These are phyloP conservation scores for Phengaris alcon DNA, from an alignment of 2,888 invertebrate species.

Conservation along the genomic window DNA sequence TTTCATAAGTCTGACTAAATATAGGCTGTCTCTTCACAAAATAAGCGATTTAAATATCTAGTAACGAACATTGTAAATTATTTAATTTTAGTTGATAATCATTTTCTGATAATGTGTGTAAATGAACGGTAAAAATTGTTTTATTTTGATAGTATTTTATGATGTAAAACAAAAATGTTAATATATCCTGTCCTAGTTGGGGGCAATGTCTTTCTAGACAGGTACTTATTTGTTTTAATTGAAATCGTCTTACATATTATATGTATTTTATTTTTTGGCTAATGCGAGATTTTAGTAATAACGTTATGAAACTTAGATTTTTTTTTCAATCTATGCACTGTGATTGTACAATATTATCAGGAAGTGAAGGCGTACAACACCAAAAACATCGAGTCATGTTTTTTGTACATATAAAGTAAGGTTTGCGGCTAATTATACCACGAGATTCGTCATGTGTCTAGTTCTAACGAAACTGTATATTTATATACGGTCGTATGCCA, in stretches of 20 bases:
- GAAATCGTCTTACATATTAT: too few species aligned
- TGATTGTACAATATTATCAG: neutral
- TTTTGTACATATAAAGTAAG: slow-evolving; percentile 40
- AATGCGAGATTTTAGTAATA: too few species aligned
- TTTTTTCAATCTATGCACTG: too few species aligned
- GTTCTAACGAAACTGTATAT: slow-evolving; percentile 1
- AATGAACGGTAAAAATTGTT: neutral
- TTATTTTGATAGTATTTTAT: neutral
- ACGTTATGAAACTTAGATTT: too few species aligned
- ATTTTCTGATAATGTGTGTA: neutral
- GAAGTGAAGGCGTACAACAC: slow-evolving; percentile 34
- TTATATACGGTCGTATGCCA: slow-evolving; percentile 2
- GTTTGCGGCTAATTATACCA: slow-evolving; percentile 35
- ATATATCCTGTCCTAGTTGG: neutral
- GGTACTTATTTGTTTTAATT: too few species aligned
- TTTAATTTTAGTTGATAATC: slow-evolving; percentile 1
- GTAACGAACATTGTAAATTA: slow-evolving; percentile 20
- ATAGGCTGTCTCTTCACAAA: slow-evolving; percentile 20
- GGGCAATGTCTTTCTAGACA: neutral
- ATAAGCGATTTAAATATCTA: slow-evolving; percentile 22
- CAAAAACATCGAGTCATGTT: slow-evolving; percentile 39
- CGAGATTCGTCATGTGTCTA: slow-evolving; percentile 38
- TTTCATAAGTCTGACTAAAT: slow-evolving; percentile 26
- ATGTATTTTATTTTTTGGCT: too few species aligned
- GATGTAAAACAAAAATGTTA: neutral